Evolutionary conservation across 2,797 vertebrate species (phyloP).

Genomic region (Enoplosus armatus): DNA sequence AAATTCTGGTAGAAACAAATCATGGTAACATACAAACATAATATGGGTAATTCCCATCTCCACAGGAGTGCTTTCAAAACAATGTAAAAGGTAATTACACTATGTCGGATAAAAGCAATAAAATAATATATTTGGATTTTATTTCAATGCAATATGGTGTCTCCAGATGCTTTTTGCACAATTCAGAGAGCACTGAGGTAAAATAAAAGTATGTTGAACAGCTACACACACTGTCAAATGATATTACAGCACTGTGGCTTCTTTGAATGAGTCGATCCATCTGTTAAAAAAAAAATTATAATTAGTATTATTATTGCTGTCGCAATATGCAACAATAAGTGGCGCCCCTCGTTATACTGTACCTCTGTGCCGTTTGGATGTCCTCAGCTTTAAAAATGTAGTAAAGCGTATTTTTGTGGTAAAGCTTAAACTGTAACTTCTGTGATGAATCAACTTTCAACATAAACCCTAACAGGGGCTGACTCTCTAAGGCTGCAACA

Average conservation of each 20-base stretch:
- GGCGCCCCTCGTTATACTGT: constrained; percentile 43
- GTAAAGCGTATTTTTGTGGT: constrained; percentile 94
- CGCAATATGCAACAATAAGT: neutral
- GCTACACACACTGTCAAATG: neutral
- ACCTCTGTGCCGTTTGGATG: constrained; percentile 90
- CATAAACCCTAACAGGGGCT: constrained; percentile 94
- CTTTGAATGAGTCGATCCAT: constrained; percentile 95
- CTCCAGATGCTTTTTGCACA: constrained; percentile 24
- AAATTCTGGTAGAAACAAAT: neutral
- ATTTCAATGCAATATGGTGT: constrained; percentile 28
- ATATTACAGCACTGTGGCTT: constrained; percentile 90
- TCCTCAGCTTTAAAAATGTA: constrained; percentile 95
- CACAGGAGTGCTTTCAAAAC: constrained; percentile 24
- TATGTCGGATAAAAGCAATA: constrained; percentile 33
- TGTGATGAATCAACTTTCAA: constrained; percentile 86
- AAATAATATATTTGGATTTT: constrained; percentile 28
- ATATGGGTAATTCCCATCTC: neutral
- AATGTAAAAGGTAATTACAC: constrained; percentile 17
- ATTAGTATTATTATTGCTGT: neutral
- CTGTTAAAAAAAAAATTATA: constrained; percentile 70
- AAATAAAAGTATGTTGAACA: constrained; percentile 31
- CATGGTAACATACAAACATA: constrained; percentile 10
- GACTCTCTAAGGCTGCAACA: constrained; percentile 96
- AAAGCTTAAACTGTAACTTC: constrained; percentile 90
- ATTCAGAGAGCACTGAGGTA: constrained; percentile 55